Evolutionary conservation across 2,888 invertebrate species (phyloP), one percentile per base, ranked within the genome.

Genomic region (Harpalus rufipes): DNA sequence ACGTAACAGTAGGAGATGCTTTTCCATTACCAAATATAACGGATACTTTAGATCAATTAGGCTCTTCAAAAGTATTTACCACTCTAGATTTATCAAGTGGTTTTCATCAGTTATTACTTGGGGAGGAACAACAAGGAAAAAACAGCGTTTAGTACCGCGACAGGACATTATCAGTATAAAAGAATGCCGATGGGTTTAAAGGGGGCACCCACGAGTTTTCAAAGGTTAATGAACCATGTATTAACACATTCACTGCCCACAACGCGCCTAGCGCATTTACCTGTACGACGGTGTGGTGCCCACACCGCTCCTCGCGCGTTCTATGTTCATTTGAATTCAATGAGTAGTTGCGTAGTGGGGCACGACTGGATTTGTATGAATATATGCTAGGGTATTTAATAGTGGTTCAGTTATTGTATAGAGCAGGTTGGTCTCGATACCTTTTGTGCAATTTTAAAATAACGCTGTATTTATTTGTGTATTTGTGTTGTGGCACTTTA

Each of bases 401-500:
- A 65, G 65, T 18, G 65, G 18, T 65, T 65, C 18, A 65, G 16
- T 18, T 65, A 65, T 65, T n/a, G 18, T 65, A 65, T 12, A 21
- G n/a, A 18, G 32, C 21, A 18, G 25, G 65, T 25, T 65, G 21
- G 65, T 65, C 21, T 18, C 65, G 7, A 14, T 7, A 18, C 21
- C 0, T 65, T 65, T n/a, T 1, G 25, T 18, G 16, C 12, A 7
- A 12, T 65, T 18, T 18, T 65, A 65, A 65, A 65, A 65, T 6
- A 65, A 65, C 65, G 21, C 21, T 65, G 12, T 21, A 18, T 65
- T 65, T 65, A 65, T 16, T 65, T 65, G 32, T 10, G 32, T 18
- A 18, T 65, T 65, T 65, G 65, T 65, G 65, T 65, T 65, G 65
- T 18, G 65, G 65, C 65, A n/a, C 65, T 65, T 65, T 65, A 65